These are phyloP conservation scores for Acinonyx jubatus DNA, from an alignment of 2,113 vertebrate genomes.

Conservation along the genomic window DNA sequence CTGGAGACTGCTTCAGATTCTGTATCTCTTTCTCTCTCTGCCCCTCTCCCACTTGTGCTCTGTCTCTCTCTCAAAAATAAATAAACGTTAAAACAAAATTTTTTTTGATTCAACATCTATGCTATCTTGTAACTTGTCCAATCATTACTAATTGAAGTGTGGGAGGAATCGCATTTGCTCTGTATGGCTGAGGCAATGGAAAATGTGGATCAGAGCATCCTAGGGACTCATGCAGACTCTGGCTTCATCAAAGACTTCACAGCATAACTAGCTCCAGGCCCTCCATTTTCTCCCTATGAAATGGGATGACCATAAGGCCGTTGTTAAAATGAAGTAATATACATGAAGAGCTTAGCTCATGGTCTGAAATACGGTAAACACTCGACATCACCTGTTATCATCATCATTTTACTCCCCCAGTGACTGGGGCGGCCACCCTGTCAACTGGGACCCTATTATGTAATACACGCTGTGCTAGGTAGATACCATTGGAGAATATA, in stretches of 20 bases:
- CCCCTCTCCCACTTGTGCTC: no score
- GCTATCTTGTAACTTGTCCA: neutral
- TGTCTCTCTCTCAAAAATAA: no score
- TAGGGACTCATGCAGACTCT: neutral
- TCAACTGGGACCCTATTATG: neutral
- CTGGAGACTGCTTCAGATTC: no score
- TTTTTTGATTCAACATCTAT: no score
- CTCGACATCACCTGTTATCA: neutral
- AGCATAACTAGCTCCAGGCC: fast-evolving
- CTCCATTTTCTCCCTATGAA: neutral
- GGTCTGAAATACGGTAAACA: neutral
- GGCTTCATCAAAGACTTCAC: neutral
- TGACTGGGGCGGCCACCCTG: neutral
- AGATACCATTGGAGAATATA: neutral
- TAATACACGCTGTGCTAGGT: neutral
- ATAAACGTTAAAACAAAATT: no score
- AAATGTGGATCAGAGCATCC: neutral
- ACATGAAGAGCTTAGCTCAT: neutral
- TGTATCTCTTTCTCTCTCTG: no score
- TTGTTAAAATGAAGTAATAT: neutral
- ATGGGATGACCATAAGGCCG: no score
- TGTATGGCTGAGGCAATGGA: fast-evolving
- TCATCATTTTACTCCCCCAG: neutral
- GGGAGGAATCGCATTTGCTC: neutral
- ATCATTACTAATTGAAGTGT: neutral